phyloP scores from a whole-genome alignment of 37 sponge, comb jelly and placozoan species.

The Bolinopsis microptera region DNA sequence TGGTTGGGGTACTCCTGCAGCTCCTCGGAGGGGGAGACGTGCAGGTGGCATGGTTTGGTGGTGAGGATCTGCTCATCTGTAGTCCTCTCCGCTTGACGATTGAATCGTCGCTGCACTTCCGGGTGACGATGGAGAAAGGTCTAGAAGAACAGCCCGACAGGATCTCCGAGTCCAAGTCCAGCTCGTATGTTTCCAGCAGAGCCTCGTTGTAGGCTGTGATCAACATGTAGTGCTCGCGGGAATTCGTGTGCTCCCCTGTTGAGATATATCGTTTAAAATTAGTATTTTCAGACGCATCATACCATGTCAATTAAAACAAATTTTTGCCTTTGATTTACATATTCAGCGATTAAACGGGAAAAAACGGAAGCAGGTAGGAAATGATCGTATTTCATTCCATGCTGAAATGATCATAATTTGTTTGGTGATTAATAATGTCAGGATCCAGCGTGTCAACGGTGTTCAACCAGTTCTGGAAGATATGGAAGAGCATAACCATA shows the following conservation, averaged over 20 bases:
- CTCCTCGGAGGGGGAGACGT: neutral
- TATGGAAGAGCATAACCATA: too few species aligned
- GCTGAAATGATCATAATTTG: too few species aligned
- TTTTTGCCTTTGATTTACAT: too few species aligned
- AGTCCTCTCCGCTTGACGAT: neutral
- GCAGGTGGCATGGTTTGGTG: neutral
- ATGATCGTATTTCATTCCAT: too few species aligned
- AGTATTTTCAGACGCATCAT: too few species aligned
- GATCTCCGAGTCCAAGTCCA: neutral
- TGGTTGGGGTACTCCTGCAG: constrained; percentile 25
- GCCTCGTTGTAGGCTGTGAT: constrained; percentile 64
- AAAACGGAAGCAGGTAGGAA: too few species aligned
- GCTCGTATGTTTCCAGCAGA: constrained; percentile 22
- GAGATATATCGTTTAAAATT: too few species aligned
- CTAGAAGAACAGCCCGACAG: neutral
- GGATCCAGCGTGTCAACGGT: too few species aligned
- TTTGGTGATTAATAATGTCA: too few species aligned
- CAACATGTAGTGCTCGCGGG: constrained; percentile 35
- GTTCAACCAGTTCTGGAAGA: too few species aligned
- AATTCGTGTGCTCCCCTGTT: neutral
- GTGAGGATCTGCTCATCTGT: neutral
- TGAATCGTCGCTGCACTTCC: constrained; percentile 54
- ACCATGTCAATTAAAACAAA: too few species aligned
- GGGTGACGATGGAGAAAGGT: neutral
- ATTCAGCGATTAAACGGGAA: too few species aligned